phyloP scores from a whole-genome alignment of 2,888 invertebrate species.

The Stenolophus ochropezus region DNA sequence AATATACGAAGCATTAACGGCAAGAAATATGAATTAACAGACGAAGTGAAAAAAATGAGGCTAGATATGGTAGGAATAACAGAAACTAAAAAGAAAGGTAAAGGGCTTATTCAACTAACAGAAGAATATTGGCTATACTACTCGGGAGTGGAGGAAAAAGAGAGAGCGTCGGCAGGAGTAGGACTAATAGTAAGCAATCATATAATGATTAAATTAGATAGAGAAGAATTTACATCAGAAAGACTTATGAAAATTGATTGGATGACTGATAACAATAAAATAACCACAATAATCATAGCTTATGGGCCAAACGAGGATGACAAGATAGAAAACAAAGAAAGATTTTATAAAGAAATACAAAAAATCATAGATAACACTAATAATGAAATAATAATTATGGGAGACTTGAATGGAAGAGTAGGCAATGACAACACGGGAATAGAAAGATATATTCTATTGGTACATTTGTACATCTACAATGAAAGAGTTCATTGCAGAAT shows the following conservation, averaged over 20 bases:
- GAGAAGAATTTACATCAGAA: not conserved
- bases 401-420: not conserved
- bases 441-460: no score
- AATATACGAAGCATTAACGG: not conserved
- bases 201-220: not conserved
- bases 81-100: not conserved
- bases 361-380: not conserved
- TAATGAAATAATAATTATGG: not conserved
- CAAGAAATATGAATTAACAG: constrained; percentile 20
- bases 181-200: no score
- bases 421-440: not conserved
- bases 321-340: not conserved
- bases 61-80: not conserved
- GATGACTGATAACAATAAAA: not conserved
- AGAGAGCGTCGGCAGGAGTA: no score
- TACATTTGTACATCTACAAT: no score
- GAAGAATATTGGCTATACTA: not conserved
- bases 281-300: not conserved
- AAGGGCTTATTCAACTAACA: not conserved
- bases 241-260: not conserved
- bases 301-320: no score
- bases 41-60: not conserved
- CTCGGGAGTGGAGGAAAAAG: not conserved
- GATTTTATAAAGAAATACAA: not conserved
- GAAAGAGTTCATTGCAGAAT: no score